Percentiles rank a stretch among this genome's conserved stretches.
phyloP scores from a whole-genome alignment of 2,113 vertebrate species.

The Phyllostomus discolor region DNA sequence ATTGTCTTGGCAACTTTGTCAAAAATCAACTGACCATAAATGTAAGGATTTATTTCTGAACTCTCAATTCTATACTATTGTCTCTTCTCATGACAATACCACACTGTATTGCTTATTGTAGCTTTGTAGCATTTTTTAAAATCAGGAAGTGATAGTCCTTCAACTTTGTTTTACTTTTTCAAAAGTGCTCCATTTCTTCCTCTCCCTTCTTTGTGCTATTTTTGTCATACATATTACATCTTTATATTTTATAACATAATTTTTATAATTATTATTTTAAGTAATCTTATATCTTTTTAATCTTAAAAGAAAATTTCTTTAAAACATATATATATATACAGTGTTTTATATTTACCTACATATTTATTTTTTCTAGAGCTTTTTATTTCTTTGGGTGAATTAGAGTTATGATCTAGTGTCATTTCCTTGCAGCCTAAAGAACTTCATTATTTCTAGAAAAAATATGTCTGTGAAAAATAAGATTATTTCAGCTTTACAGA shows the following conservation, averaged over 20 bases:
- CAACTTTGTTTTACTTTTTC: too few species aligned
- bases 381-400: not conserved
- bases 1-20: too few species aligned
- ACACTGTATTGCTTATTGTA: too few species aligned
- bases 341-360: not conserved
- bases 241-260: not conserved
- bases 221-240: not conserved
- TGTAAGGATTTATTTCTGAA: too few species aligned
- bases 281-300: not conserved
- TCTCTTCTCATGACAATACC: too few species aligned
- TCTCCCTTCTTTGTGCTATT: not conserved
- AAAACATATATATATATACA: not conserved
- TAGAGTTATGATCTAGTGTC: not conserved
- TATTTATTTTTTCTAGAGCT: not conserved
- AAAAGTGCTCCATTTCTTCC: not conserved
- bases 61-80: too few species aligned
- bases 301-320: not conserved
- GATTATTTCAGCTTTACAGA: conserved; percentile 25
- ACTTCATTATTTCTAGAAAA: not conserved
- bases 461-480: not conserved
- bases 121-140: too few species aligned
- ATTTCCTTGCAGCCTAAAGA: not conserved
- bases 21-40: too few species aligned
- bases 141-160: too few species aligned
- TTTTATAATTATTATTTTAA: not conserved